Evolutionary conservation across 1,140 invertebrate species (phyloP).

Genomic region (Coboldia fuscipes): DNA sequence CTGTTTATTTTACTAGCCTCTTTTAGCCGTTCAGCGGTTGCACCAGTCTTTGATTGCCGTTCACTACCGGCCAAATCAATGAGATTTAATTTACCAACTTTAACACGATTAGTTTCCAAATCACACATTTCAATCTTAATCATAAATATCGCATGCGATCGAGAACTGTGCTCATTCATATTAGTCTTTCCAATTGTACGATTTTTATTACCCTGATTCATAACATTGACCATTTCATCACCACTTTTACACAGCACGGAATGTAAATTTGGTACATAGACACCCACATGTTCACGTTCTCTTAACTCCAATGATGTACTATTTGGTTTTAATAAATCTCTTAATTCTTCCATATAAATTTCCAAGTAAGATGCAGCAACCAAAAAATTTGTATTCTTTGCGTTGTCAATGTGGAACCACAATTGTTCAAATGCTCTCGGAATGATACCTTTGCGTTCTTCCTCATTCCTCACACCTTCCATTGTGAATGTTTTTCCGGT

Average conservation of each 20-base stretch:
- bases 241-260: conserved; percentile 78
- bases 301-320: conserved; percentile 43
- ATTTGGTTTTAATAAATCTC: conserved; percentile 79
- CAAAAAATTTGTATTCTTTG: conserved; percentile 73
- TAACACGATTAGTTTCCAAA: conserved; percentile 37
- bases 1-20: conserved; percentile 93
- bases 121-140: conserved; percentile 93
- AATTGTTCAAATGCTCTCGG: conserved; percentile 92
- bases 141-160: conserved; percentile 96
- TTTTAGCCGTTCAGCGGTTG: conserved; percentile 72
- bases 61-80: conserved; percentile 70
- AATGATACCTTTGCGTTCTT: conserved; percentile 66
- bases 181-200: conserved; percentile 85
- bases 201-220: conserved; percentile 76
- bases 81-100: conserved; percentile 51
- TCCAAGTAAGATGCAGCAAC: conserved; percentile 85
- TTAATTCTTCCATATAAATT: conserved; percentile 84
- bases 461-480: conserved; percentile 46
- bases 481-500: conserved; percentile 90
- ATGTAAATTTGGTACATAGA: conserved; percentile 84
- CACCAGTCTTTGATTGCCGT: conserved; percentile 76
- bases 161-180: conserved; percentile 97
- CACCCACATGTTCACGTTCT: conserved; percentile 51
- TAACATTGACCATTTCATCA: conserved; percentile 74
- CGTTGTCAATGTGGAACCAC: conserved; percentile 72